Base-by-base conservation (phyloP, 2,797 vertebrate genomes). In the Silurus lanzhouensis region DNA sequence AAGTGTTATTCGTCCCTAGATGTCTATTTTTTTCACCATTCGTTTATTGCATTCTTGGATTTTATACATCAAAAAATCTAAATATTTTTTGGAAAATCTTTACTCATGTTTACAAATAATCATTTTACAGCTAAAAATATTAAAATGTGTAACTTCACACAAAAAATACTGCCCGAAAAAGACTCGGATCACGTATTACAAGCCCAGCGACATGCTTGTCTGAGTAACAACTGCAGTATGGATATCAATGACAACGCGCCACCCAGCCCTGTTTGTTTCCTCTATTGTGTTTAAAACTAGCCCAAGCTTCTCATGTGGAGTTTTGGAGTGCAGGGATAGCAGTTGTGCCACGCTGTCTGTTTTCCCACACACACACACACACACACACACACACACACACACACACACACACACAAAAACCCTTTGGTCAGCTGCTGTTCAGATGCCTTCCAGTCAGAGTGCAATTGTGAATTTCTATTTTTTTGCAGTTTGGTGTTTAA, bases 201-300 rank as follows among this genome's bases (percentile, higher is more conserved):
- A 46, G 58, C 6, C 61, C 12, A 8, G 20, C 27, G 7, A 63
- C 76, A 31, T 46, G 31, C 44, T 63, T 63, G 57, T 79, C 58
- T 61, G 58, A 61, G 76, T 79, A 79, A 81, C 5, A 27, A 67
- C 79, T 66, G 6, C 31, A 13, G 44, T 81, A 55, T 55, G 2
- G 25, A 67, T 27, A 13, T 67, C 25, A 67, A 10, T 55, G n/a
- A 58, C 75, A 77, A 60, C 25, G 52, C n/a, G n/a, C 52, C 20
- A 12, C 63, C 63, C 46, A 67, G 17, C 79, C 63, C 46, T 67
- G 46, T 52, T 81, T 55, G n/a, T 20, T 27, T 81, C 63, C 25
- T 92, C 87, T 90, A 88, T 90, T 92, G 91, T 91, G 85, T 90
- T 93, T 86, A 77, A 86, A 91, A 92, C 89, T 83, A n/a, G 86